A percentile compares a stretch with the other conserved stretches of the same genome.
Evolutionary conservation across 2,797 vertebrate genomes (phyloP).

Genomic region (Typhlichthys subterraneus): DNA sequence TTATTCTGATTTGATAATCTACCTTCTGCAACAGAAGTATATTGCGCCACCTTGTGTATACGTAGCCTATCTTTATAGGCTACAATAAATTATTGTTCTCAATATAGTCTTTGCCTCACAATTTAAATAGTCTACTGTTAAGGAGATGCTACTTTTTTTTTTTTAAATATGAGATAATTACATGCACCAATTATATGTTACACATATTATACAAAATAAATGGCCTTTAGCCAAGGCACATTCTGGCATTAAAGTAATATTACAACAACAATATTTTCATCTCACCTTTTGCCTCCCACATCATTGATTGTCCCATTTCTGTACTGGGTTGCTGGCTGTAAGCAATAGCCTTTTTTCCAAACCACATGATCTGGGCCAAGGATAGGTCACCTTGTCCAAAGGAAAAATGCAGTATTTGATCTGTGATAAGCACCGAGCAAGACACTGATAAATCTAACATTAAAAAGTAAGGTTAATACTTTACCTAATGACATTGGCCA

Average conservation of each 20-base stretch:
- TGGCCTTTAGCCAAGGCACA: not conserved
- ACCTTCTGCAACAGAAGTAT: not conserved
- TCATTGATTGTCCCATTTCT: not conserved
- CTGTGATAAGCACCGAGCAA: not conserved
- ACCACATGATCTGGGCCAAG: slow-evolving; percentile 1
- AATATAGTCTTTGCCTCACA: slow-evolving; percentile 1
- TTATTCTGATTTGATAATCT: no score
- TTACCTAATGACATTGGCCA: no score
- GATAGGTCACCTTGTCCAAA: slow-evolving; percentile 46
- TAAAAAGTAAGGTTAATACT: not conserved
- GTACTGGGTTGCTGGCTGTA: slow-evolving; percentile 21
- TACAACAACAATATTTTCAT: slow-evolving; percentile 1
- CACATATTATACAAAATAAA: not conserved
- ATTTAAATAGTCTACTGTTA: not conserved
- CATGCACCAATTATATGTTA: not conserved
- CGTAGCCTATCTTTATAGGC: not conserved
- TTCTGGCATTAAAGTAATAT: not conserved
- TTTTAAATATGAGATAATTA: not conserved
- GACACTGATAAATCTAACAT: not conserved
- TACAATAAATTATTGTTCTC: slow-evolving; percentile 8
- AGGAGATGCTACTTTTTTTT: not conserved
- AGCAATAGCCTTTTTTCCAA: slow-evolving; percentile 29
- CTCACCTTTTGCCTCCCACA: slow-evolving; percentile 44
- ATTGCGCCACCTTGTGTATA: slow-evolving; percentile 57
- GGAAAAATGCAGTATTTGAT: slow-evolving; percentile 22